phyloP scores from a whole-genome alignment of 92 coral and sea anemone species.

The Epizoanthus ramosus region DNA sequence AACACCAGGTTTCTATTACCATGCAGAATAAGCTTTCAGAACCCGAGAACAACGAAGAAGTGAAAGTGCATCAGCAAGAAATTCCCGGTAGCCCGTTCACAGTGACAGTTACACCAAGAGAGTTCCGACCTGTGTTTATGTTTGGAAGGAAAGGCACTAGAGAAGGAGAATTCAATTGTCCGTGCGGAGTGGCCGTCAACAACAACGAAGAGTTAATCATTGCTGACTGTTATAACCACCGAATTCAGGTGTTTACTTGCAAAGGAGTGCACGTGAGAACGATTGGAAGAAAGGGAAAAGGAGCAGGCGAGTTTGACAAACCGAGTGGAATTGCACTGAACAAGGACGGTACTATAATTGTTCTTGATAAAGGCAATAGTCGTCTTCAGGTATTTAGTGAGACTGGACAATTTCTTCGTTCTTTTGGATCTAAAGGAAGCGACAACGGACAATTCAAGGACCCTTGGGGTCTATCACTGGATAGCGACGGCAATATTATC shows the following conservation, averaged over 20 bases:
- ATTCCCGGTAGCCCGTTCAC: slow-evolving; percentile 30
- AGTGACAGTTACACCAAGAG: slow-evolving; percentile 8
- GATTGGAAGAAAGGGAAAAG: background rate
- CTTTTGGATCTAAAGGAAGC: background rate
- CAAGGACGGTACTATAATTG: slow-evolving; percentile 20
- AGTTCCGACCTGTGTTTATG: slow-evolving; percentile 5
- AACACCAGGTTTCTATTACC: no score
- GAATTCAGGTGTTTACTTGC: slow-evolving; percentile 25
- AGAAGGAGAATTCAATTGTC: background rate
- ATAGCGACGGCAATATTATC: slow-evolving; percentile 29
- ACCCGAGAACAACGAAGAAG: background rate
- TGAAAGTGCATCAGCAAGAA: background rate
- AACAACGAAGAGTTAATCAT: slow-evolving; percentile 27
- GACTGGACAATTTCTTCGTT: background rate
- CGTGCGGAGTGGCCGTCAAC: slow-evolving; percentile 47
- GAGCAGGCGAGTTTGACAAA: slow-evolving; percentile 1
- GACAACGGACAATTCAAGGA: slow-evolving; percentile 8
- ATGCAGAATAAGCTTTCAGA: no score
- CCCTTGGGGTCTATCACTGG: slow-evolving; percentile 27
- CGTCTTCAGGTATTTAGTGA: background rate
- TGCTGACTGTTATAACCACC: slow-evolving; percentile 10
- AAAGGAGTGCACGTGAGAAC: slow-evolving; percentile 6
- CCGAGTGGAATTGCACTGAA: slow-evolving; percentile 30
- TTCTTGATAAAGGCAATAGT: slow-evolving; percentile 7
- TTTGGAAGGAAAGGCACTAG: slow-evolving; percentile 19